Evolutionary conservation across 2,797 vertebrate species (phyloP).

Genomic region (Meriones psammophilus): DNA sequence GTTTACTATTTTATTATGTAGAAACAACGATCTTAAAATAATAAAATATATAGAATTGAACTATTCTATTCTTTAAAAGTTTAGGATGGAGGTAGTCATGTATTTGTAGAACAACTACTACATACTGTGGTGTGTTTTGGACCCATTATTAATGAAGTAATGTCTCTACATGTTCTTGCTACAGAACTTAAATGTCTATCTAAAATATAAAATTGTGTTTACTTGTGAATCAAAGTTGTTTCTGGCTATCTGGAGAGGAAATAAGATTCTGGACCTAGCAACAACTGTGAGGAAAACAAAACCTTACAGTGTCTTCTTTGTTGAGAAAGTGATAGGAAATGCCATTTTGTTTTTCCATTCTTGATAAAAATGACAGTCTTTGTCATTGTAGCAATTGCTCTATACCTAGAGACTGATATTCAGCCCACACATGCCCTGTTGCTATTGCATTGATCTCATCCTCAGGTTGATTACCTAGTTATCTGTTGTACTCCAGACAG

Average conservation of each 20-base stretch:
- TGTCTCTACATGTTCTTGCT: background rate
- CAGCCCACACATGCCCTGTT: background rate
- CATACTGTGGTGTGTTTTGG: background rate
- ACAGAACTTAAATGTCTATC: background rate
- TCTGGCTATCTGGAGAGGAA: background rate
- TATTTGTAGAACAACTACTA: background rate
- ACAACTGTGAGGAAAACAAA: background rate
- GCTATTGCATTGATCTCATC: background rate
- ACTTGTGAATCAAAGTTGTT: background rate
- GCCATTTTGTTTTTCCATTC: background rate
- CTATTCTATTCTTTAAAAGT: conserved; percentile 16
- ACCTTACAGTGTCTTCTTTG: background rate
- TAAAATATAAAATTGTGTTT: background rate
- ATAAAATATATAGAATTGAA: background rate
- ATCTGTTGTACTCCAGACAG: background rate
- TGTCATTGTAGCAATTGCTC: background rate
- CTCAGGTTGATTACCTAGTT: background rate
- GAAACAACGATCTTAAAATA: background rate
- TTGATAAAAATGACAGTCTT: background rate
- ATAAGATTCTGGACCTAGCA: background rate
- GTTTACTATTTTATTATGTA: background rate
- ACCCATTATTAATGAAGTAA: background rate
- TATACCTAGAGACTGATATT: background rate
- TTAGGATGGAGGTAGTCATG: background rate
- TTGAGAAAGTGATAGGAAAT: background rate